These are phyloP conservation scores for Diplazon laetatorius DNA, from an alignment of 2,888 invertebrate genomes.

Conservation along the genomic window DNA sequence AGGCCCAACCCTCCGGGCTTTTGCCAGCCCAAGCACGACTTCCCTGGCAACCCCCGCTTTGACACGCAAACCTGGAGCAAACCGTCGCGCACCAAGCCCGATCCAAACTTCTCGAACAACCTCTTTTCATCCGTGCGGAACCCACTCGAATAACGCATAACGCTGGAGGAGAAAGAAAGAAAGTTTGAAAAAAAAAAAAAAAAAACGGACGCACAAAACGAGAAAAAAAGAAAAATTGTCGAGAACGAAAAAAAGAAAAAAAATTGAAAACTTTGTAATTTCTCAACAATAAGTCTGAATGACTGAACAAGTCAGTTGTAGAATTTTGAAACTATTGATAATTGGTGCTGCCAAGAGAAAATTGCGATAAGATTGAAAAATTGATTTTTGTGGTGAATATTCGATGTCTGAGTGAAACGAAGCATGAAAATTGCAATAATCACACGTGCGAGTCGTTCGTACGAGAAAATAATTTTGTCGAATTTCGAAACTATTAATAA, in stretches of 20 bases:
- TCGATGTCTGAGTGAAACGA: too few species aligned
- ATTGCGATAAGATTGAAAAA: too few species aligned
- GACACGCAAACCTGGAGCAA: background rate
- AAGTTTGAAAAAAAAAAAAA: background rate
- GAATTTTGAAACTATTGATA: too few species aligned
- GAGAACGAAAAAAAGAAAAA: background rate
- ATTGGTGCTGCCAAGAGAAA: too few species aligned
- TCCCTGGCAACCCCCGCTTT: slow-evolving; percentile 9
- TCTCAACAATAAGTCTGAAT: too few species aligned
- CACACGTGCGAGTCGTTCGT: background rate
- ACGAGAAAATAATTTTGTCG: background rate
- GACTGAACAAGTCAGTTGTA: too few species aligned
- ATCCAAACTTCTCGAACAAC: slow-evolving; percentile 1
- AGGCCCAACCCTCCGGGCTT: slow-evolving; percentile 20
- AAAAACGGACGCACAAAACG: background rate
- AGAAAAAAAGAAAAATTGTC: background rate
- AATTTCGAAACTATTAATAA: too few species aligned
- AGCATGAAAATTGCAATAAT: background rate
- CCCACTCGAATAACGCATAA: background rate
- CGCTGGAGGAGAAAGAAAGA: background rate
- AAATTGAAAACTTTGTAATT: background rate
- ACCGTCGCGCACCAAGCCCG: background rate
- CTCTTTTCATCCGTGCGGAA: background rate
- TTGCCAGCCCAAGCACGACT: slow-evolving; percentile 10
- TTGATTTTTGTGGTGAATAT: too few species aligned